Base-by-base conservation (phyloP, 2,113 vertebrate genomes). In the Polyodon spathula region DNA sequence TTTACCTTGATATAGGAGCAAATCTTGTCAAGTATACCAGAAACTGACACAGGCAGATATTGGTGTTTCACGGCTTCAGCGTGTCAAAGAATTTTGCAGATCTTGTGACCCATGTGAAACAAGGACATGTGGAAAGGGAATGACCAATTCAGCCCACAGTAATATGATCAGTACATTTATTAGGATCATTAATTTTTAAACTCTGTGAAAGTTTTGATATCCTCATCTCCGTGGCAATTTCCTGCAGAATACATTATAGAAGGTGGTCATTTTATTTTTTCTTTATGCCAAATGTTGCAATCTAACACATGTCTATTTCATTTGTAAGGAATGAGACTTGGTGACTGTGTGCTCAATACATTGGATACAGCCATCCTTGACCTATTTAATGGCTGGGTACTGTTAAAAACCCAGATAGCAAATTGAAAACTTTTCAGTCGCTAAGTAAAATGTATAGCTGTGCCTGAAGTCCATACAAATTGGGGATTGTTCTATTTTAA, bases 401-500 rank as follows among this genome's bases (percentile, higher is more conserved):
- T 74, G 79, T 73, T 76, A 71, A 76, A 80, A 76, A 75, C 71
- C 71, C 69, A 66, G 68, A 67, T 37, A 40, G 62, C 56, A 87
- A 87, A 87, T 80, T 76, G 75, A 83, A 86, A 87, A 75, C 77
- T 86, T 84, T 86, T 84, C 80, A 71, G 74, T 82, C 64, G 55
- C 79, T 80, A 84, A 61, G 65, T 87, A 72, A 85, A 89, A 85
- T 76, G 79, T 81, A 86, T 81, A 78, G 77, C 69, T 78, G 72
- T 72, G 80, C 82, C 76, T 64, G 72, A 66, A 40, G 63, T 79
- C 69, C 72, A 81, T 80, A 81, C 84, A 88, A 84, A 73, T 76
- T 67, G 73, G 69, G 66, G 73, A 78, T 78, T 83, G 78, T 88
- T 90, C 83, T 84, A 77, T 86, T 89, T 88, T 82, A 76, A 84